Evolutionary conservation across 1,140 invertebrate species (phyloP).

Genomic region (Drosophila rufa): DNA sequence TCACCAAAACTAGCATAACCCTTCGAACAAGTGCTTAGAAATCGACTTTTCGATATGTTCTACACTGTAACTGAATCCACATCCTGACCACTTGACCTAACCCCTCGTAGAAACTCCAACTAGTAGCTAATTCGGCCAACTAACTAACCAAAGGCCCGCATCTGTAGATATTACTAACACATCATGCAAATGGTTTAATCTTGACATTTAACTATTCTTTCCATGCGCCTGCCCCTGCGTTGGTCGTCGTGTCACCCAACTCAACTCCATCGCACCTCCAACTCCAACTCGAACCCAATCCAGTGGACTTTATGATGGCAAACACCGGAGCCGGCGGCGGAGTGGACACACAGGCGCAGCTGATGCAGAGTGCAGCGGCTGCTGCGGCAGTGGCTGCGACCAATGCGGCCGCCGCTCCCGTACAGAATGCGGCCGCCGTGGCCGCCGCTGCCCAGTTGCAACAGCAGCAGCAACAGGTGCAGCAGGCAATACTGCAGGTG

Average conservation of each 20-base stretch:
- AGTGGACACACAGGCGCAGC: conserved; percentile 87
- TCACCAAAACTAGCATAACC: not conserved
- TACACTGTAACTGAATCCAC: not conserved
- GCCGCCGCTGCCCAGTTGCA: conserved; percentile 89
- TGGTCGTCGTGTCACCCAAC: conserved; percentile 45
- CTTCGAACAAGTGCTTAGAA: too few species aligned
- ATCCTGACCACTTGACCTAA: not conserved
- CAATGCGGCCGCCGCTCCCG: conserved; percentile 89
- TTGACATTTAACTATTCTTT: conserved; percentile 75
- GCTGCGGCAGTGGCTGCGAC: conserved; percentile 85
- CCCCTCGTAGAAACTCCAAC: not conserved
- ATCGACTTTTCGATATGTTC: not conserved
- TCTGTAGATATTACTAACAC: conserved; percentile 53
- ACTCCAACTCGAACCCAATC: conserved; percentile 28
- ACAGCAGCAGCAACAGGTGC: conserved; percentile 84
- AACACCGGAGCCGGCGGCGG: conserved; percentile 86
- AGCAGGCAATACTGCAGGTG: conserved; percentile 83
- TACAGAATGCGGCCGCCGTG: conserved; percentile 86
- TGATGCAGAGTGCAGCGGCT: conserved; percentile 88
- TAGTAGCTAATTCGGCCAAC: not conserved
- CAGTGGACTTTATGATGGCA: conserved; percentile 85
- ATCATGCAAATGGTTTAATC: conserved; percentile 76
- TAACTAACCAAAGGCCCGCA: not conserved
- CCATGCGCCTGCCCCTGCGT: conserved; percentile 68
- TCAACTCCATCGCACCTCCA: conserved; percentile 34